Percentiles rank a stretch among this genome's conserved stretches.
Conservation (phyloP, 2,797 vertebrate genomes). For the Acrocephalus scirpaceus region DNA sequence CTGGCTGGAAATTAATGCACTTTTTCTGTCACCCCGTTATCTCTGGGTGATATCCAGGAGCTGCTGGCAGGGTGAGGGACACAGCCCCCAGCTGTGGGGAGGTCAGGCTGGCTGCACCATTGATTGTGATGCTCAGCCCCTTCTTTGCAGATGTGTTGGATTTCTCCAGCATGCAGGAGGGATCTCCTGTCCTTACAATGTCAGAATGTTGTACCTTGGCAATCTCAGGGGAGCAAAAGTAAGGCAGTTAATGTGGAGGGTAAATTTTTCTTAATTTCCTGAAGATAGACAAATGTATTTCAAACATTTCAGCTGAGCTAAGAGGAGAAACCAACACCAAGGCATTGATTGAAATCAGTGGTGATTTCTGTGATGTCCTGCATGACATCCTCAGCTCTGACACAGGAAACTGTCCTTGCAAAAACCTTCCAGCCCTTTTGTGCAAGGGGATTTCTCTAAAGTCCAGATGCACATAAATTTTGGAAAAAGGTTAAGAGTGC, state of each 20-base stretch:
- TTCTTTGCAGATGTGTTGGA: not conserved
- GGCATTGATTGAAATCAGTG: accelerated
- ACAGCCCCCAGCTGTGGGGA: not conserved
- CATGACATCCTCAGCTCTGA: not conserved
- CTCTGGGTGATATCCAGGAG: not conserved
- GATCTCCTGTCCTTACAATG: not conserved
- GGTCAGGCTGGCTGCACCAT: not conserved
- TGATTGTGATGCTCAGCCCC: not conserved
- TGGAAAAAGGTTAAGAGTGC: not conserved
- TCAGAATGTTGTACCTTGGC: not conserved
- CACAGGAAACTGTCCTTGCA: not conserved
- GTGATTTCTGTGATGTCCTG: not conserved
- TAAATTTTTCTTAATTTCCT: not conserved
- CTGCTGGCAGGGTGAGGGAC: accelerated
- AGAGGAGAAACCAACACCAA: not conserved
- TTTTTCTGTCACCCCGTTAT: accelerated
- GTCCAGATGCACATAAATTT: not conserved
- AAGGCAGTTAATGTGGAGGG: no score
- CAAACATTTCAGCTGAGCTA: not conserved
- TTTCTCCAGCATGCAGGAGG: not conserved
- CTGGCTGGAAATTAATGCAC: not conserved
- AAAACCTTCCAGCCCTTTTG: not conserved
- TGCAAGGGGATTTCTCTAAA: not conserved
- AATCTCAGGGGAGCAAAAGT: not conserved
- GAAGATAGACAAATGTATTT: not conserved